These are phyloP conservation scores for Drosophila falleni DNA, from an alignment of 2,888 invertebrate genomes.

Conservation along the genomic window DNA sequence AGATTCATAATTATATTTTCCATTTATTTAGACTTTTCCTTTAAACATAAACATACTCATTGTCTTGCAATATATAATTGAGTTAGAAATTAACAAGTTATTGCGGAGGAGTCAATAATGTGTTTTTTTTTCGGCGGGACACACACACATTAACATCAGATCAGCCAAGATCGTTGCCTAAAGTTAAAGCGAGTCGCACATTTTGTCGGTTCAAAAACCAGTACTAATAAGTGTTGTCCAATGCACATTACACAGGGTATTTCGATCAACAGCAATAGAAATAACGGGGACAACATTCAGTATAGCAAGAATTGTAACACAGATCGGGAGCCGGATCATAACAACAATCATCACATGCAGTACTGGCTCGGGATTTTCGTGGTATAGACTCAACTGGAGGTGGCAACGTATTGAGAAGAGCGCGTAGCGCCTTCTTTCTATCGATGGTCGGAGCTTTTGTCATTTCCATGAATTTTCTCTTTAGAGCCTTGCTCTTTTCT, in stretches of 20 bases:
- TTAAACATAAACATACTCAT: background rate
- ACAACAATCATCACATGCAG: background rate
- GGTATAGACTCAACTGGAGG: background rate
- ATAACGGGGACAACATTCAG: conserved; percentile 1
- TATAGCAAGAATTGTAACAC: background rate
- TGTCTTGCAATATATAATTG: background rate
- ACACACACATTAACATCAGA: conserved; percentile 1
- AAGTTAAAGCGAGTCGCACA: background rate
- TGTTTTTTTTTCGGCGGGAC: no score
- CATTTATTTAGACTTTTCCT: background rate
- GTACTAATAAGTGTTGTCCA: background rate
- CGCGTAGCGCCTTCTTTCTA: background rate
- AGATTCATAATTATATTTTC: background rate
- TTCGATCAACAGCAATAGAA: conserved; percentile 4
- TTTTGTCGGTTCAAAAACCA: background rate
- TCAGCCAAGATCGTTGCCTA: conserved; percentile 5
- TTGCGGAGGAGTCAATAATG: background rate
- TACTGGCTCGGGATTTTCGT: background rate
- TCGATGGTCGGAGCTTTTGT: conserved; percentile 1
- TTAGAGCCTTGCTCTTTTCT: background rate
- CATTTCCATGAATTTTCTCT: background rate
- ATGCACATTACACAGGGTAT: background rate
- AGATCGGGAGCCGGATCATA: background rate
- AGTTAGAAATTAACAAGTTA: background rate
- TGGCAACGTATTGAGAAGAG: background rate